Evolutionary conservation across 2,113 vertebrate genomes (phyloP).

Genomic region (Lampris incognitus): DNA sequence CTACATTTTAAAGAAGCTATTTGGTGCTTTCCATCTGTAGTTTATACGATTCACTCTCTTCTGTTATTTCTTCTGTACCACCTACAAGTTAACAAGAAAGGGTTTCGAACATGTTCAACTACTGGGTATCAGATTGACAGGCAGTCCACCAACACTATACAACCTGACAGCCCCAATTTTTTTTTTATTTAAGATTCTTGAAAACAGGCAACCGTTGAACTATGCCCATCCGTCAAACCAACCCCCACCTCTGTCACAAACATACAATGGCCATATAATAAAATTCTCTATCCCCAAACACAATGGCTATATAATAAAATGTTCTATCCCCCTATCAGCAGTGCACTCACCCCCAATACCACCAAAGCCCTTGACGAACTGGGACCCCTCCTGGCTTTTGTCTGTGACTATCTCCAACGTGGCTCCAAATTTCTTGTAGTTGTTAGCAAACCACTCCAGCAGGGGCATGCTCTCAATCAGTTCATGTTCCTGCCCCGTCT

Average conservation of each 20-base stretch:
- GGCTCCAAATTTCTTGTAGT: constrained; percentile 99
- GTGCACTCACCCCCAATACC: constrained; percentile 93
- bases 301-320: not conserved
- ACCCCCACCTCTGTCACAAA: not conserved
- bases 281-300: not conserved
- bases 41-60: too few relatives aligned
- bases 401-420: constrained; percentile 99
- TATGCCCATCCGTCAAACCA: not conserved
- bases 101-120: too few relatives aligned
- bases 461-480: constrained; percentile 99
- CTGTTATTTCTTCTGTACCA: too few relatives aligned
- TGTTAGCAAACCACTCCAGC: constrained; percentile 99
- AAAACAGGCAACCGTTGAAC: not conserved
- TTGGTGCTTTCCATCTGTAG: too few relatives aligned
- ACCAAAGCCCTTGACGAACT: constrained; percentile 99
- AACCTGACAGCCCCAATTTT: too few relatives aligned
- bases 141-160: too few relatives aligned
- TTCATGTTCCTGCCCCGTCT: constrained; percentile 99
- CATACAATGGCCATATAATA: not conserved
- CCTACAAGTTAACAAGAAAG: too few relatives aligned
- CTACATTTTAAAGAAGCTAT: not conserved
- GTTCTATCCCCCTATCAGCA: not conserved
- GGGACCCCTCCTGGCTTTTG: constrained; percentile 99
- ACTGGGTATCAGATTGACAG: too few relatives aligned
- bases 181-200: not conserved